A percentile compares a stretch with the other conserved stretches of the same genome.
phyloP scores from a whole-genome alignment of 2,113 vertebrate genomes.

The Tichodroma muraria region DNA sequence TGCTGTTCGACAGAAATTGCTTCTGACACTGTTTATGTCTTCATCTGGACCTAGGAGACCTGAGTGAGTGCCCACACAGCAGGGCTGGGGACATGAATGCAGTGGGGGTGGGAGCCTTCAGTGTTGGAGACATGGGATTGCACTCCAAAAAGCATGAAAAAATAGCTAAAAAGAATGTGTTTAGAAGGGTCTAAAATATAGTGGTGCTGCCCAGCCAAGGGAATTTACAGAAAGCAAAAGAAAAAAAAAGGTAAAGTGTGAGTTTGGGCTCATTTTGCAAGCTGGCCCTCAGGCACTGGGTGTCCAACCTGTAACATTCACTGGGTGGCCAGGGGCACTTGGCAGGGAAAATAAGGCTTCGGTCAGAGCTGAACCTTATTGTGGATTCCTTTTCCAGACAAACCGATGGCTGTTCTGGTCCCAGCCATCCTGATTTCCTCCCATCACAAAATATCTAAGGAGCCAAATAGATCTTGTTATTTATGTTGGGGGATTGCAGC shows the following conservation, averaged over 20 bases:
- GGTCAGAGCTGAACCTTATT: not conserved
- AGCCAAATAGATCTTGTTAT: not conserved
- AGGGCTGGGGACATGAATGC: not conserved
- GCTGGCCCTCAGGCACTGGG: not conserved
- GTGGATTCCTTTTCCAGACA: not conserved
- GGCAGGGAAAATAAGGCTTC: not conserved
- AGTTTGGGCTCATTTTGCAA: not conserved
- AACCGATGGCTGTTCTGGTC: not conserved
- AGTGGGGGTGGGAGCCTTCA: not conserved
- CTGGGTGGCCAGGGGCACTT: fast-evolving
- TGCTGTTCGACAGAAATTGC: not conserved
- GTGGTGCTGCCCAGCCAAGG: not conserved
- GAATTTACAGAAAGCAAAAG: not conserved
- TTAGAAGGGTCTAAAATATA: not conserved
- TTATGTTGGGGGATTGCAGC: not conserved
- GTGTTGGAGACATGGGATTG: not conserved
- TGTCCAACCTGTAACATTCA: not conserved
- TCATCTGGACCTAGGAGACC: not conserved
- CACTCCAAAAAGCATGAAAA: not conserved
- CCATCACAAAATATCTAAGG: not conserved
- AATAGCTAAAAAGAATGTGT: not conserved
- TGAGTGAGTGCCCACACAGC: not conserved
- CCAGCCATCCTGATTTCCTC: not conserved
- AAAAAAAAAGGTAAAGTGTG: not conserved
- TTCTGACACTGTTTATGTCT: not conserved